Evolutionary conservation across 2,888 invertebrate genomes (phyloP), one percentile per base, ranked within the genome.

Genomic region (Amblyjoppa proteus): DNA sequence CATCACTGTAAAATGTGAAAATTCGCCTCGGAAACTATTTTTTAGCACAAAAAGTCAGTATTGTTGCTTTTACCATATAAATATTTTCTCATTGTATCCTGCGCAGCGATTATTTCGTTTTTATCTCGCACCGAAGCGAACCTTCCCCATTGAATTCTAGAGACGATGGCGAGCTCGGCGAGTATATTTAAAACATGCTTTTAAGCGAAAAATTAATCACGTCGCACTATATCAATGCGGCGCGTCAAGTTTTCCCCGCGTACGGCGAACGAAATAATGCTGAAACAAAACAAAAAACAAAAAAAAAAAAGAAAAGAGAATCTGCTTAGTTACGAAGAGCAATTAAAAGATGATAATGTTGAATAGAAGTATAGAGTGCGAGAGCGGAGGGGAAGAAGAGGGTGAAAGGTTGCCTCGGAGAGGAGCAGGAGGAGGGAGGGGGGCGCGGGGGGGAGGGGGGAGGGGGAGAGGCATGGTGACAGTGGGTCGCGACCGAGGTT

Each of bases 291-390:
- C 20, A 20, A 20, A 20, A 20, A 20, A 20, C 0, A 20, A 20
- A 20, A 0, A 20, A 20, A 20, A 20, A 20, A 20, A 20, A 7
- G 13, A 28, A 41, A 49, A 76, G 61, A 58, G 74, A 83, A 85
- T 87, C 71, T 80, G 85, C 70, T 83, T 89, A 88, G 88, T 90
- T 90, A 89, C 77, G 80, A 82, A 64, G 84, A 81, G 87, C 88
- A 89, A 90, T 90, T 90, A 91, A 89, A 89, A 88, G 88, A 90
- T 87, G 88, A 91, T 91, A 90, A 91, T 90, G 87, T 68, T 69
- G 76, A 71, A 69, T 81, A 77, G 79, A 86, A 71, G 83, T 70
- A 70, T 53, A 56, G 80, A 9, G 41, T 87, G 80, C 45, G 64
- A 56, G 49, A 70, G 70, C 51, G 31, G 61, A 58, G 84, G 76